Conservation (phyloP, 1,140 invertebrate species). For the Drosophila arizonae region DNA sequence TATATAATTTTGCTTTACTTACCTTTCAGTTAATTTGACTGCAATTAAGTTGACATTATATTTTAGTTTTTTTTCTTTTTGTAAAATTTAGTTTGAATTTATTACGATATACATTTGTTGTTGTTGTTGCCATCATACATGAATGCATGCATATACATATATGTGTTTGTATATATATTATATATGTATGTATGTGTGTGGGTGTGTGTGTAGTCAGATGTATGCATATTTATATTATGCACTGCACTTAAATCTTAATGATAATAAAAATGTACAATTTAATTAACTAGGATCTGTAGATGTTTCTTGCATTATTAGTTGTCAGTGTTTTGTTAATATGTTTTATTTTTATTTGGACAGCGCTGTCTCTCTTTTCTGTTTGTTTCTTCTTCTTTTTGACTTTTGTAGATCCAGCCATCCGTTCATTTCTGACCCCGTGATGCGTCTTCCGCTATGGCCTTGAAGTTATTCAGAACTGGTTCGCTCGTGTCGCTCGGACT, state of each 20-base stretch:
- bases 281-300: conserved; percentile 76
- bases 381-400: conserved; percentile 27
- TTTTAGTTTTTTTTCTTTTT: conserved; percentile 33
- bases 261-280: conserved; percentile 79
- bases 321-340: conserved; percentile 27
- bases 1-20: too few species aligned
- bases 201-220: conserved; percentile 16
- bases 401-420: conserved; percentile 5
- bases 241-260: conserved; percentile 71
- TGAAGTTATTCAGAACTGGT: conserved; percentile 17
- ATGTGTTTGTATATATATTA: conserved; percentile 1
- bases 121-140: conserved; percentile 51
- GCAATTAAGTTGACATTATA: too few species aligned
- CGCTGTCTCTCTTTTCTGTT: conserved; percentile 12
- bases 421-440: conserved; percentile 5
- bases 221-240: conserved; percentile 40
- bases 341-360: conserved; percentile 40
- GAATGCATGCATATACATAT: conserved; percentile 34
- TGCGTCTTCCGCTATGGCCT: conserved; percentile 29
- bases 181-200: not conserved
- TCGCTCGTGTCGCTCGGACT: conserved; percentile 9
- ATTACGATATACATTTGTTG: conserved; percentile 77
- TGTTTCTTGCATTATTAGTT: conserved; percentile 39
- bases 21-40: too few species aligned
- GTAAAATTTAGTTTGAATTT: conserved; percentile 80